These are phyloP conservation scores for Heterodera carotae DNA, from an alignment of 1,140 invertebrate genomes.

Conservation along the genomic window DNA sequence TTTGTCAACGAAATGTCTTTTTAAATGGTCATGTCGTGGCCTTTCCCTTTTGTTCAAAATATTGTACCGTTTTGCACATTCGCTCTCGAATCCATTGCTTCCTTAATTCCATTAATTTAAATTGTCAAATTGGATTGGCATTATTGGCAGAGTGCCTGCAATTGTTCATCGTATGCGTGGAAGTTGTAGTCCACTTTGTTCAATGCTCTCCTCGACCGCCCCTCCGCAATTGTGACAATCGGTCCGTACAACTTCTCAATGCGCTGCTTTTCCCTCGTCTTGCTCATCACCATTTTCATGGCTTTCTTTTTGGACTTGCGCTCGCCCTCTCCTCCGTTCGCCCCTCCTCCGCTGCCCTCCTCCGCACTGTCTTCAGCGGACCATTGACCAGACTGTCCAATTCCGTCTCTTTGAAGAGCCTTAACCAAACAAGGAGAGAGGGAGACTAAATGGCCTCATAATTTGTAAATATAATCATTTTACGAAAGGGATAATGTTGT, in stretches of 20 bases:
- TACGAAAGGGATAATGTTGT: constrained; percentile 55
- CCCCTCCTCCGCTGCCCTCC: constrained; percentile 28
- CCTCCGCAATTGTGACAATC: constrained; percentile 60
- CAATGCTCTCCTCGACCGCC: constrained; percentile 44
- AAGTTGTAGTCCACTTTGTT: constrained; percentile 63
- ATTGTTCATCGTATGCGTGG: constrained; percentile 56
- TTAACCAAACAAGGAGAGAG: background rate
- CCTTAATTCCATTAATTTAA: constrained; percentile 21
- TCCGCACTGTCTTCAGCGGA: constrained; percentile 17
- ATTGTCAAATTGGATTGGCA: constrained; percentile 2
- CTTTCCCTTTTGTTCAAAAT: too few relatives aligned
- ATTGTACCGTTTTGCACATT: constrained; percentile 23
- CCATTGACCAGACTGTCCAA: background rate
- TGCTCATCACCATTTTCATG: constrained; percentile 47
- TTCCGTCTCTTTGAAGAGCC: background rate
- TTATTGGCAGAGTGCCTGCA: too few relatives aligned
- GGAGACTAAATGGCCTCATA: background rate
- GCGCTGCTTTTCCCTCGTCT: constrained; percentile 18
- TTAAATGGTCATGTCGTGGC: too few relatives aligned
- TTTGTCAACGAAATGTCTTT: background rate
- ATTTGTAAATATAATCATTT: background rate
- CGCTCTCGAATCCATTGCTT: constrained; percentile 48
- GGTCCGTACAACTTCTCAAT: constrained; percentile 33
- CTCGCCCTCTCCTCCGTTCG: constrained; percentile 40
- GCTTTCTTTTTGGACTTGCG: constrained; percentile 57